Conservation (phyloP, 1,140 invertebrate genomes). For the Rhynchophorus ferrugineus region DNA sequence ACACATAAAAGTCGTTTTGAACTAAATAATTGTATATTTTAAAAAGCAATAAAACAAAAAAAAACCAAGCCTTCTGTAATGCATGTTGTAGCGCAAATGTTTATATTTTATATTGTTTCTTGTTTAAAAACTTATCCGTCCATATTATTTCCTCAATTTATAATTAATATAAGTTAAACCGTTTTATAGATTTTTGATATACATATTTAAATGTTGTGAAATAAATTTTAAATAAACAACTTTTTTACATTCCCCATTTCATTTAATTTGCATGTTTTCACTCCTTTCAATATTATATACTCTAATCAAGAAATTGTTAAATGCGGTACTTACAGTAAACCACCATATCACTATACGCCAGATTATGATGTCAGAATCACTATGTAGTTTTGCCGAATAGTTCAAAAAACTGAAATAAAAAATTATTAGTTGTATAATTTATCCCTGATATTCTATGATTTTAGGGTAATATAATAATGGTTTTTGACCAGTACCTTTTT, state of each 20-base stretch:
- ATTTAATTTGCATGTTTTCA: background rate
- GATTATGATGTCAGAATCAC: conserved; percentile 13
- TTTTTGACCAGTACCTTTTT: conserved; percentile 8
- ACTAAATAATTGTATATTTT: background rate
- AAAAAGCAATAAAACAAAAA: no score
- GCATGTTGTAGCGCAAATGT: no score
- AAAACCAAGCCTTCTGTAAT: no score
- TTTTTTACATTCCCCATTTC: background rate
- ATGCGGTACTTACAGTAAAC: conserved; percentile 13
- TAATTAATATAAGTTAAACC: background rate
- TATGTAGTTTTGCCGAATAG: conserved; percentile 10
- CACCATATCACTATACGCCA: conserved; percentile 11
- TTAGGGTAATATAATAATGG: no score
- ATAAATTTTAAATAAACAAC: conserved; percentile 1
- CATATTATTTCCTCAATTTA: background rate
- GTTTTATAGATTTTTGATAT: background rate
- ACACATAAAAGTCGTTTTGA: background rate
- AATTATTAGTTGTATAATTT: no score
- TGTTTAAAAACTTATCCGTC: background rate
- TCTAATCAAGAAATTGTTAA: background rate
- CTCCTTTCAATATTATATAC: background rate
- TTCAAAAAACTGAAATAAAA: conserved; percentile 13
- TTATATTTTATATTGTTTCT: no score
- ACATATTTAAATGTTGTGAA: conserved; percentile 1
- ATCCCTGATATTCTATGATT: no score